Base-by-base conservation (phyloP, 2,888 invertebrate species). In the Selenia dentaria region DNA sequence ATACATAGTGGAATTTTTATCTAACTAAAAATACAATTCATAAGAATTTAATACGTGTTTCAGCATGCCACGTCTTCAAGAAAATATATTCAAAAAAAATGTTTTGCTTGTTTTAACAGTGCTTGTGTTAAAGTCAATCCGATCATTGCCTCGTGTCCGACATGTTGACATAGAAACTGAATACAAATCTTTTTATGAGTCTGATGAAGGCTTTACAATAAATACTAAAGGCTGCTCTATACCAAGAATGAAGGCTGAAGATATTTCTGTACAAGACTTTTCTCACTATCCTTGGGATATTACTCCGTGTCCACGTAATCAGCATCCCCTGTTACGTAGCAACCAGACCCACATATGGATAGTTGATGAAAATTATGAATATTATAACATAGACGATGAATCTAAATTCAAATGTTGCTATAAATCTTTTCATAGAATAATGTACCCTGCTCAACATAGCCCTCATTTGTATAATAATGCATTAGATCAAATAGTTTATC, bases 171-270 rank as follows among this genome's bases (percentile, higher is more conserved):
- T 3, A 34, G 27, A 28, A 13, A 6, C 12, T 11, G 25, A 36
- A 14, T 25, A 25, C 29, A 35, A 12, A n/a, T 41, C 25, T 3
- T 22, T 32, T 14, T 29, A 24, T 3, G 11, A 46, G 24, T 35
- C 16, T 16, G 58, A 62, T 20, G 51, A 62, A 13, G 53, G 48
- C 28, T 92, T 83, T 52, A 70, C 91, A 5, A 85, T 94, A 26
- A 80, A 86, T 50, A 93, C 92, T 3, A 70, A 81, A 46, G 94
- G 93, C 12, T 94, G 94, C 64, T 84, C 86, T 18, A 93, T 94
- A 57, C 93, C 93, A 0, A 83, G 85, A 9, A 74, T 93, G 65
- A 83, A 92, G 47, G 85, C 92, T 0, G 87, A 90, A 41, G 92
- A 93, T 66, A 11, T n/a, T 14, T 20, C 32, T 6, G 27, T 36